Evolutionary conservation across 2,797 vertebrate species (phyloP).

Genomic region (Typhlichthys subterraneus): DNA sequence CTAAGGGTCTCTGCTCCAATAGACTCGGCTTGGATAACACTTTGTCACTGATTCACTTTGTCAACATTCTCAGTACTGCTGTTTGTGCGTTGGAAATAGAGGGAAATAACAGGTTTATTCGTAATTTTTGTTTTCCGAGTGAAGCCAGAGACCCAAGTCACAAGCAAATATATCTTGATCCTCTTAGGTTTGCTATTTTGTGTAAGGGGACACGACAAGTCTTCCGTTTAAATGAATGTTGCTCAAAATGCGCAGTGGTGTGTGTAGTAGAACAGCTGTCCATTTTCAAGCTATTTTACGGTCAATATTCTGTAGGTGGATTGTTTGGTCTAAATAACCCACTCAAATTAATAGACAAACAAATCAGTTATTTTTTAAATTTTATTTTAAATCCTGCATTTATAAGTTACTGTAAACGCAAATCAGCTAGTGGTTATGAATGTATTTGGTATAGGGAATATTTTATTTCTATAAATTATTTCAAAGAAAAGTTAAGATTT

Average conservation of each 20-base stretch:
- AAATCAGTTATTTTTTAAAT: too few species aligned
- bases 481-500: conserved; percentile 24
- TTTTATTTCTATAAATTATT: conserved; percentile 15
- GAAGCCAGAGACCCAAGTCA: conserved; percentile 42
- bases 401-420: conserved; percentile 22
- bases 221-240: conserved; percentile 60
- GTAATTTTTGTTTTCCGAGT: conserved; percentile 26
- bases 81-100: conserved; percentile 9
- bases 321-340: conserved; percentile 28
- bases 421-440: conserved; percentile 1
- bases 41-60: conserved; percentile 11
- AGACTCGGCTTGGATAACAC: conserved; percentile 41
- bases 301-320: conserved; percentile 25
- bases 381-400: background rate
- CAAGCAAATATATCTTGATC: conserved; percentile 12
- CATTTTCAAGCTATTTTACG: conserved; percentile 67
- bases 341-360: conserved; percentile 9
- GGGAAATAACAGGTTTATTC: conserved; percentile 1
- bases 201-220: conserved; percentile 34
- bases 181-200: conserved; percentile 26
- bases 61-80: conserved; percentile 7
- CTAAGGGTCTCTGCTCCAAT: conserved; percentile 32
- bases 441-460: background rate
- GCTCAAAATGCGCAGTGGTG: conserved; percentile 41
- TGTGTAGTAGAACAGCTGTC: conserved; percentile 24